Conservation (phyloP, 2,797 vertebrate genomes). For the Phalloptychus januarius region DNA sequence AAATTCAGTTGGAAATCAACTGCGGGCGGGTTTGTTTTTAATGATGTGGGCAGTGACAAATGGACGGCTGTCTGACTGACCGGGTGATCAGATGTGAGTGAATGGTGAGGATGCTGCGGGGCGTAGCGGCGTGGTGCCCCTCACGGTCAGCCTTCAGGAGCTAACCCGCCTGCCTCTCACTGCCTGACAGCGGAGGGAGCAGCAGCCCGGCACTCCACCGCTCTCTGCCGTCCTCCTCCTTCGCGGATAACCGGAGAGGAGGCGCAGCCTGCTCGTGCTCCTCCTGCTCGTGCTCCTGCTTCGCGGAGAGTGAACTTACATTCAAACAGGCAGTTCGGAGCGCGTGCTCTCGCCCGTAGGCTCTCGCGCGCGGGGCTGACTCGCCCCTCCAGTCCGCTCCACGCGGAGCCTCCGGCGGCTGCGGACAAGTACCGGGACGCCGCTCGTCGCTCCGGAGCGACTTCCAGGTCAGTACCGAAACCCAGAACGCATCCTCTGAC, state of each 20-base stretch:
- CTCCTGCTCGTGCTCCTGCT: background rate
- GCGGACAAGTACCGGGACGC: background rate
- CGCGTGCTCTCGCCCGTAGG: background rate
- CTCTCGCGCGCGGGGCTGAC: background rate
- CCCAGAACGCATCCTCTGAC: background rate
- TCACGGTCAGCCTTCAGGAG: constrained; percentile 54
- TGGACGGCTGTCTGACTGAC: background rate
- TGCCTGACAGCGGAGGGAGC: constrained; percentile 40
- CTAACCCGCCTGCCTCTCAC: constrained; percentile 49
- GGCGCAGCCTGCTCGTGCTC: background rate
- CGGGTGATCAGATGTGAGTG: background rate
- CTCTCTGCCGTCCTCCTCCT: constrained; percentile 11
- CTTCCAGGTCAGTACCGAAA: constrained; percentile 51
- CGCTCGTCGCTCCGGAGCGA: background rate
- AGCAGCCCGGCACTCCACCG: background rate
- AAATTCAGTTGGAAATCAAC: background rate
- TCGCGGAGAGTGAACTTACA: background rate
- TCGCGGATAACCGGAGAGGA: background rate
- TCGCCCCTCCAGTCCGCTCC: background rate
- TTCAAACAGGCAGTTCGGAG: background rate
- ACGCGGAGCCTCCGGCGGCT: background rate
- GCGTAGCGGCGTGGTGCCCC: constrained; percentile 61
- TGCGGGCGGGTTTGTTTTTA: background rate
- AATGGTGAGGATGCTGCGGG: constrained; percentile 54
- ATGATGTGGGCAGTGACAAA: background rate